phyloP scores from a whole-genome alignment of 2,113 vertebrate genomes.

The Solenodon paradoxus region DNA sequence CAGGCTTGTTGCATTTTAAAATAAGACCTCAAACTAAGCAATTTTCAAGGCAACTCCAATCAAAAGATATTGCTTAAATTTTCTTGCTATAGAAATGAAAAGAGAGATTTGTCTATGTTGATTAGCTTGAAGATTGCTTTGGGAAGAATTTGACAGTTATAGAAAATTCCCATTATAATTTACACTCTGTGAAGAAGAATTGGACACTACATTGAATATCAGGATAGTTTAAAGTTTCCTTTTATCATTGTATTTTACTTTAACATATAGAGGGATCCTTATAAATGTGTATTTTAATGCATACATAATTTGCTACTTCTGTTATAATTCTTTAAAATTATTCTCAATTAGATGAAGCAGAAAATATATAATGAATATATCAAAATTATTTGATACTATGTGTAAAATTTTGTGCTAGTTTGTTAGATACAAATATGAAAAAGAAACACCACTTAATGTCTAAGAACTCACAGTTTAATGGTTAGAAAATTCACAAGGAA shows the following conservation, averaged over 20 bases:
- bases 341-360: conserved; percentile 37
- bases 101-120: conserved; percentile 87
- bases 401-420: conserved; percentile 24
- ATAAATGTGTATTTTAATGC: conserved; percentile 38
- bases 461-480: background rate
- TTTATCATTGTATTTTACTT: conserved; percentile 49
- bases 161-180: conserved; percentile 77
- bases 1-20: conserved; percentile 84
- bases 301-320: conserved; percentile 55
- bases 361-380: conserved; percentile 26
- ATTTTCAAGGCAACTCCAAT: conserved; percentile 85
- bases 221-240: conserved; percentile 46
- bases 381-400: background rate
- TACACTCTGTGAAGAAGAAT: conserved; percentile 68
- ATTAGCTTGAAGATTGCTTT: conserved; percentile 86
- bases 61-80: conserved; percentile 85
- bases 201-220: background rate
- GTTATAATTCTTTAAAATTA: background rate
- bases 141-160: conserved; percentile 83
- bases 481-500: conserved; percentile 14
- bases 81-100: conserved; percentile 85
- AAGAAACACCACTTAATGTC: background rate
- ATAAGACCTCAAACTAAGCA: conserved; percentile 83
- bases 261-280: conserved; percentile 26
- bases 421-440: background rate